Evolutionary conservation across 2,888 invertebrate species (phyloP), one percentile per base, ranked within the genome.

Genomic region (Rhingia campestris): DNA sequence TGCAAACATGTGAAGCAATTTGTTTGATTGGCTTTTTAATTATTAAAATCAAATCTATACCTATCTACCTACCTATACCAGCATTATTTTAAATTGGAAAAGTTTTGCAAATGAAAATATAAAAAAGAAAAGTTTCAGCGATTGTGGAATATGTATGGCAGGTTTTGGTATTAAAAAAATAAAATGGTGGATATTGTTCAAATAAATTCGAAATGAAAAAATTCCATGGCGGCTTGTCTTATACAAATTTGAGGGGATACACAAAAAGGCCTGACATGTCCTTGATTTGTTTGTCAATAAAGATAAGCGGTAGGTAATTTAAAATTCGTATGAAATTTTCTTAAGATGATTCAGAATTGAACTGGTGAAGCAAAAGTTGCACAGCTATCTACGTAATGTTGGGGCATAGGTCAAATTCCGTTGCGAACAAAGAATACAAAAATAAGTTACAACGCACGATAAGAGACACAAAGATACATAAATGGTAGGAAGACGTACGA

Each of bases 21-120:
- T 82, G 69, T 69, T 51, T 73, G 63, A 82, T 82, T 79, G 64
- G 39, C 32, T 12, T 79, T 77, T 77, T 82, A 63, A 77, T 82
- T 67, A 81, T 72, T 66, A 72, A 76, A 22, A 22, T 22, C 2
- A 22, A 2, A 22, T 22, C 22, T 22, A 22, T 45, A 67, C 14
- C 66, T 63, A 37, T 66, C 4, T 6, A 49, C 22, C 22, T 22
- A 12, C 6, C 10, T 4, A 12, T 9, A 14, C 10, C 12, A 4
- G n/a, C 12, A 53, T 53, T 51, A 6, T 6, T 39, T 41, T 49
- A 41, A 70, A 59, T 45, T 54, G 43, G 61, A 43, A 43, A 14
- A 59, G 51, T 51, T 49, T 32, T 47, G 7, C 14, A 10, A 43
- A 30, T 30, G 9, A 22, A 1, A 41, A 9, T 4, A 4, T 12